Conservation (phyloP, 2,113 vertebrate genomes). For the Crocuta crocuta region DNA sequence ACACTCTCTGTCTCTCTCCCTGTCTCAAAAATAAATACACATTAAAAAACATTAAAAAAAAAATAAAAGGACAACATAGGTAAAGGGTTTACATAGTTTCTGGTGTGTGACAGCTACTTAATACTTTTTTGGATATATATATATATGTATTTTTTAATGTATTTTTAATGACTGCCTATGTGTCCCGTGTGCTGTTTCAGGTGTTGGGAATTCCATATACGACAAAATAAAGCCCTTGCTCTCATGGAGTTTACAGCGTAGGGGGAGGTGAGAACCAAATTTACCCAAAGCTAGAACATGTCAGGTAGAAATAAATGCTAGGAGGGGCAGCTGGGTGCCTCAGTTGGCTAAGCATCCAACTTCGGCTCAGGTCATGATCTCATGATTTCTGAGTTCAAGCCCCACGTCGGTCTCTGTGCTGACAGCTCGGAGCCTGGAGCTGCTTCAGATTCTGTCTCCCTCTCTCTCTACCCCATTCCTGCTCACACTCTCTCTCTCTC, state of each 20-base stretch:
- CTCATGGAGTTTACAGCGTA: background rate
- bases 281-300: background rate
- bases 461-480: no score
- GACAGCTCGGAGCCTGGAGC: no score
- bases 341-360: no score
- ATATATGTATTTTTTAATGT: background rate
- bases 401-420: no score
- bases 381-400: no score
- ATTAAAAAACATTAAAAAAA: no score
- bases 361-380: no score
- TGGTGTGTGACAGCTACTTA: background rate
- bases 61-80: background rate
- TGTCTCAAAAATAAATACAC: no score
- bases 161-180: background rate
- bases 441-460: no score
- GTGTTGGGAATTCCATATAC: background rate
- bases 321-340: no score
- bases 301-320: background rate
- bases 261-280: background rate
- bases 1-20: no score
- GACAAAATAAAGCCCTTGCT: background rate
- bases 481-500: no score
- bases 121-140: background rate
- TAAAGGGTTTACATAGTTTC: background rate
- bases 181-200: background rate